Conservation (phyloP, 2,113 vertebrate genomes). For the Elephantulus edwardii region DNA sequence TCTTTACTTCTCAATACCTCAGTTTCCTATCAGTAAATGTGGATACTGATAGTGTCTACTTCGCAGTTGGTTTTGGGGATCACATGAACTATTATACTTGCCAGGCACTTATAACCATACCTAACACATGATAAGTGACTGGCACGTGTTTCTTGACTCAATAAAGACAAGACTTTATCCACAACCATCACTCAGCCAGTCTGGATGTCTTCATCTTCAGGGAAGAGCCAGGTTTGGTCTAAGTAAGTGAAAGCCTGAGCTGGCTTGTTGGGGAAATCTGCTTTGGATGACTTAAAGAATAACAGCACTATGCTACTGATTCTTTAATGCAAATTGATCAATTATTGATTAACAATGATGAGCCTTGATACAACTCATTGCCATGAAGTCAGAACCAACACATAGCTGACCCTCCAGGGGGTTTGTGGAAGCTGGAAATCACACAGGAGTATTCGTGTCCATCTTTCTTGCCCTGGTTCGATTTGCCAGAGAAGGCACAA, state of each 20-base stretch:
- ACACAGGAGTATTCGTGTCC: too few relatives aligned
- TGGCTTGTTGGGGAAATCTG: background rate
- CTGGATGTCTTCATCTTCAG: background rate
- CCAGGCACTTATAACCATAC: background rate
- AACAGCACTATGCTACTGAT: background rate
- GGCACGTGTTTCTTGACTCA: slow-evolving; percentile 34
- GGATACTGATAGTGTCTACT: background rate
- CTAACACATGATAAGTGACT: slow-evolving; percentile 31
- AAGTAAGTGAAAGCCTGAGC: background rate
- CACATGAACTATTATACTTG: too few relatives aligned
- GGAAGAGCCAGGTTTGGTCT: slow-evolving; percentile 1
- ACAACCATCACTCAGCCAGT: background rate
- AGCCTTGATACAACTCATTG: background rate
- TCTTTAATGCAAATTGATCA: background rate
- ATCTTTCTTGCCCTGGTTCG: too few relatives aligned
- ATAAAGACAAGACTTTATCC: slow-evolving; percentile 49
- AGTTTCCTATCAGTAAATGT: background rate
- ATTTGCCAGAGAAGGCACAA: too few relatives aligned
- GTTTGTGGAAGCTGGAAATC: too few relatives aligned
- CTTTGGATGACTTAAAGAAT: background rate
- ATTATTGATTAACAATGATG: background rate
- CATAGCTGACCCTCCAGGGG: too few relatives aligned
- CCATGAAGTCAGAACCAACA: too few relatives aligned
- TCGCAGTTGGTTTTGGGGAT: background rate
- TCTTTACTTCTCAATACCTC: background rate